Evolutionary conservation across 37 sponge, comb jelly and placozoan genomes (phyloP).

Genomic region (Ephydatia muelleri): DNA sequence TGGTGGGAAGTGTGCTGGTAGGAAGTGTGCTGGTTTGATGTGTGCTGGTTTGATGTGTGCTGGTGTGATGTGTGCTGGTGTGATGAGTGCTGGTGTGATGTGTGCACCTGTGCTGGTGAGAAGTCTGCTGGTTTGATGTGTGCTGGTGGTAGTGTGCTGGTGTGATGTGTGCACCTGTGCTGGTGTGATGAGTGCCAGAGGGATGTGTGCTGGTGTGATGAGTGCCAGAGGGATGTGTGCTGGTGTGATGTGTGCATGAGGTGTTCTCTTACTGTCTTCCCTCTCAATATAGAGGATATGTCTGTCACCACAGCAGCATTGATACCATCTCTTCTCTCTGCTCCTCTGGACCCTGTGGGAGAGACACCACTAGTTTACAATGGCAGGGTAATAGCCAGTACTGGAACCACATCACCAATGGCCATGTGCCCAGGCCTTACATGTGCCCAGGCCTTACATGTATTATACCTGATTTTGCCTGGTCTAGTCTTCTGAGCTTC

Average conservation of each 20-base stretch:
- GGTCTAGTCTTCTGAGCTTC: slow-evolving; percentile 63
- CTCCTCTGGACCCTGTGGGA: slow-evolving; percentile 17
- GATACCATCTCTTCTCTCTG: slow-evolving; percentile 79
- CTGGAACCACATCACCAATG: too few relatives aligned
- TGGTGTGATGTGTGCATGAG: too few relatives aligned
- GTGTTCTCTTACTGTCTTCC: slow-evolving; percentile 75
- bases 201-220: neutral
- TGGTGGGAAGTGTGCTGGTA: neutral
- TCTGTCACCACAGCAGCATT: slow-evolving; percentile 83
- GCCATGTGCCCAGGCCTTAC: neutral
- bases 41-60: too few relatives aligned
- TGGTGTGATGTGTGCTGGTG: too few relatives aligned
- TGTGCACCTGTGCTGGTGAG: too few relatives aligned
- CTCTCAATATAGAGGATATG: slow-evolving; percentile 79
- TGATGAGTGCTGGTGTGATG: too few relatives aligned
- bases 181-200: neutral
- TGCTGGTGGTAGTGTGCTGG: too few relatives aligned
- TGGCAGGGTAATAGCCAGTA: too few relatives aligned
- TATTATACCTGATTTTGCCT: slow-evolving; percentile 11
- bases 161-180: neutral
- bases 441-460: neutral
- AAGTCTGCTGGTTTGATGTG: neutral
- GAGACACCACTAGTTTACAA: neutral
- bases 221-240: too few relatives aligned
- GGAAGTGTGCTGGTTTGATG: neutral